Base-by-base conservation (phyloP, 2,113 vertebrate species). In the Xenus cinereus region DNA sequence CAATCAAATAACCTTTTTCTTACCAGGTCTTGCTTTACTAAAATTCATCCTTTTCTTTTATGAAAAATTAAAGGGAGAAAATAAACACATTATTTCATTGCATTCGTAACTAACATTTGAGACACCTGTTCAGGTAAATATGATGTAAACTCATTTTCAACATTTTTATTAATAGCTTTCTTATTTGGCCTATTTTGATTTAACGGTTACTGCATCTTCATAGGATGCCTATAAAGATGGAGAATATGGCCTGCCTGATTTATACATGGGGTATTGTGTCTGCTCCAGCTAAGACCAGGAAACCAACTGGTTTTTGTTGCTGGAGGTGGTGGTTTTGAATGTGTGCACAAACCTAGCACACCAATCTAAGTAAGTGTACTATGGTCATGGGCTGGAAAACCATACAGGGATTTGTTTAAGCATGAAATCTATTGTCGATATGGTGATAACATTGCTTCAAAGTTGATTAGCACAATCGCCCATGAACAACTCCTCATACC, bases 201-300 rank as follows among this genome's bases (percentile, higher is more conserved):
- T 89, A 75, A 7, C 30, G 68, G 16, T 89, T 89, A 13, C 43
- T 82, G 27, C 20, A 60, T 85, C 33, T 75, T 79, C 27, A 30
- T 54, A 33, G 33, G 41, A 51, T 23, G 11, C 62, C 46, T 62
- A 7, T 60, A 21, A 89, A 39, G 3, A 33, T 82, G 62, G 56
- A 81, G 39, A 95, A 41, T n/a, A n/a, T 33, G 22, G 5, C 39
- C 63, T 73, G 23, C 22, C 48, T 0, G 1, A 19, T 56, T 83
- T 68, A 22, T 10, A 51, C 14, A 39, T 0, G 0, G 13, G 27
- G 27, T 86, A 33, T 35, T 4, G 1, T 82, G 35, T 46, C 59
- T 92, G 27, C 57, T 39, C 11, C 59, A 53, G 63, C 35, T 83
- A 46, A 46, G 67, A 62, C 35, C 54, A 88, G 76, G 72, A 89